phyloP scores from a whole-genome alignment of 2,797 vertebrate genomes.

The Cossypha caffra region DNA sequence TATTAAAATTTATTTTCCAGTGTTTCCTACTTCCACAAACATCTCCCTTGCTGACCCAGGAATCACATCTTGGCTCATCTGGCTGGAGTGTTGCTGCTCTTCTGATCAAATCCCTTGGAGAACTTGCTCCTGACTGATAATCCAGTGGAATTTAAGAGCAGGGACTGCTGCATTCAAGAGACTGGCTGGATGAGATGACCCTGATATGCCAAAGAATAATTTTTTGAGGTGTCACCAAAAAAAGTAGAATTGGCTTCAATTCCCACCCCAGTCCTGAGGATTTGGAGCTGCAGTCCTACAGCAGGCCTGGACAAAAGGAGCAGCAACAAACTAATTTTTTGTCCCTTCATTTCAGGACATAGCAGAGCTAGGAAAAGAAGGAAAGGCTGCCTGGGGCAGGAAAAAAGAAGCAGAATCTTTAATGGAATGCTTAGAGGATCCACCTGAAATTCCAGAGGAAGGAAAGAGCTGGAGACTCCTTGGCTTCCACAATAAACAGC shows the following conservation, averaged over 20 bases:
- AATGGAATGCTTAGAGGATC: neutral
- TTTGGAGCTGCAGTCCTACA: neutral
- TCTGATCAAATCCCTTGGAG: neutral
- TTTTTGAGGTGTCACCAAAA: neutral
- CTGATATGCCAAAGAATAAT: accelerated
- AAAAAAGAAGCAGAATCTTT: neutral
- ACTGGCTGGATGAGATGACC: neutral
- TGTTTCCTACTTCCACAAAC: neutral
- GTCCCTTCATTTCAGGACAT: accelerated
- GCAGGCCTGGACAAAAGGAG: neutral
- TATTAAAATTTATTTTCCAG: neutral
- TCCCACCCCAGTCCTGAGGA: neutral
- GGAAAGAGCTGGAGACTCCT: neutral
- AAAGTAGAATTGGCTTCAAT: neutral
- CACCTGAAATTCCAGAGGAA: neutral
- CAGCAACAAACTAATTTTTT: neutral
- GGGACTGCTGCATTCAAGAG: neutral
- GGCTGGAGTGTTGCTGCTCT: neutral
- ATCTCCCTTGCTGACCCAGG: neutral
- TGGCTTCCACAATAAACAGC: neutral
- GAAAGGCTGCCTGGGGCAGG: neutral
- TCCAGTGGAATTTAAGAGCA: neutral
- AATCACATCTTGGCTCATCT: neutral
- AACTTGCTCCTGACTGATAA: neutral
- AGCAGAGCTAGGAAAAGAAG: neutral